phyloP scores from a whole-genome alignment of 2,888 invertebrate species.

The Phalera bucephala region DNA sequence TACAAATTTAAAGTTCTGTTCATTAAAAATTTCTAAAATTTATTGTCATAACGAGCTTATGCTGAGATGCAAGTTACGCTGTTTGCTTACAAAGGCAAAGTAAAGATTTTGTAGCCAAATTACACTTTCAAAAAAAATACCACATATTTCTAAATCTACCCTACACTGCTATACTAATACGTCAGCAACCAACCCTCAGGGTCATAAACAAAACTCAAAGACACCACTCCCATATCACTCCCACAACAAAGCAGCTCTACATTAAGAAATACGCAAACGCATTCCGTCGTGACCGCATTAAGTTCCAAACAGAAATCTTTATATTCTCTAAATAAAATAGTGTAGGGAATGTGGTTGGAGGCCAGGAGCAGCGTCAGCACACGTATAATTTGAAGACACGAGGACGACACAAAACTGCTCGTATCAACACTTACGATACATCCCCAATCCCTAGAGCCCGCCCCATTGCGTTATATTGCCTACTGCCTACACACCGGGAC shows the following conservation, averaged over 20 bases:
- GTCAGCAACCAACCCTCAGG: too few species aligned
- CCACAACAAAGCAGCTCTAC: background rate
- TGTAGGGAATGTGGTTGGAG: conserved; percentile 23
- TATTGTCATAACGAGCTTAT: too few species aligned
- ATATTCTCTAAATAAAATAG: conserved; percentile 23
- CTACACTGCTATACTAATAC: too few species aligned
- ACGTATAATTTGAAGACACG: conserved; percentile 48
- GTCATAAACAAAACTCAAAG: too few species aligned
- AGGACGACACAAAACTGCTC: conserved; percentile 56
- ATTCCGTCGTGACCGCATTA: conserved; percentile 11
- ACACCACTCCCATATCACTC: too few species aligned
- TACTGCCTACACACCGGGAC: conserved; percentile 39
- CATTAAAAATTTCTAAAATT: too few species aligned
- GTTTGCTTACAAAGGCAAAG: too few species aligned
- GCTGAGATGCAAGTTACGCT: too few species aligned
- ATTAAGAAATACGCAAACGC: background rate
- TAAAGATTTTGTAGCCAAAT: too few species aligned
- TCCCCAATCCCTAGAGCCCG: conserved; percentile 51
- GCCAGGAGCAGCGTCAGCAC: conserved; percentile 33
- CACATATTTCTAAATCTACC: too few species aligned
- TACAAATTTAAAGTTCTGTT: too few species aligned
- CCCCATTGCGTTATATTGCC: conserved; percentile 51
- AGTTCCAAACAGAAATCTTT: conserved; percentile 16
- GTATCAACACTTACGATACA: conserved; percentile 58
- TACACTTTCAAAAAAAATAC: too few species aligned